Percentiles rank a stretch among this genome's conserved stretches.
These are phyloP conservation scores for Rhagonycha fulva DNA, from an alignment of 2,888 invertebrate genomes.

Conservation along the genomic window DNA sequence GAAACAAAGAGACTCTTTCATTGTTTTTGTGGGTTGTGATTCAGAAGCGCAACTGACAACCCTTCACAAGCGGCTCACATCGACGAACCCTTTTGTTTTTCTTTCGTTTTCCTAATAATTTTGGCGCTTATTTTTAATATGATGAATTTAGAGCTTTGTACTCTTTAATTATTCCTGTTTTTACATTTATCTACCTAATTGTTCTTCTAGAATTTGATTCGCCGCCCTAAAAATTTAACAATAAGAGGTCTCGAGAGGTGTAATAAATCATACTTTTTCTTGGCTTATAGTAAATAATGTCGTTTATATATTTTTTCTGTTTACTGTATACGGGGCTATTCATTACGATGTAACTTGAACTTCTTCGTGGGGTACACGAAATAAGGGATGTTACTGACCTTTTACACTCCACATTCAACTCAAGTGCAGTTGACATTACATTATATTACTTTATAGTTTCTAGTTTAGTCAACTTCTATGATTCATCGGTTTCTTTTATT, in stretches of 20 bases:
- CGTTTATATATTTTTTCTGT: slow-evolving; percentile 44
- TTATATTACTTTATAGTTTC: background rate
- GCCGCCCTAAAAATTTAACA: slow-evolving; percentile 42
- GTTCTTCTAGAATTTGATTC: slow-evolving; percentile 52
- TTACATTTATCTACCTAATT: slow-evolving; percentile 58
- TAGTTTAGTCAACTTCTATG: background rate
- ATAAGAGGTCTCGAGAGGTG: slow-evolving; percentile 51
- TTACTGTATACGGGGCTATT: slow-evolving; percentile 44
- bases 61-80: slow-evolving; percentile 52
- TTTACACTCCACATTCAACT: background rate
- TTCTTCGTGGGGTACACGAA: slow-evolving; percentile 34
- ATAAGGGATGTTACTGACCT: slow-evolving; percentile 16
- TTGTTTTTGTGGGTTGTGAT: slow-evolving; percentile 54
- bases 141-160: slow-evolving; percentile 57
- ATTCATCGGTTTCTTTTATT: background rate
- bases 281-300: slow-evolving; percentile 40
- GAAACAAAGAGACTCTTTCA: slow-evolving; percentile 56
- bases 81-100: slow-evolving; percentile 52
- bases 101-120: slow-evolving; percentile 54
- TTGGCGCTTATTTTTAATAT: slow-evolving; percentile 56
- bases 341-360: slow-evolving; percentile 46
- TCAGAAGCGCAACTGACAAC: slow-evolving; percentile 54
- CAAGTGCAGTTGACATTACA: background rate
- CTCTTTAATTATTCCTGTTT: slow-evolving; percentile 56
- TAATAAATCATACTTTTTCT: slow-evolving; percentile 53